These are phyloP conservation scores for Centropyge bicolor DNA, from an alignment of 2,797 vertebrate species.

Conservation along the genomic window DNA sequence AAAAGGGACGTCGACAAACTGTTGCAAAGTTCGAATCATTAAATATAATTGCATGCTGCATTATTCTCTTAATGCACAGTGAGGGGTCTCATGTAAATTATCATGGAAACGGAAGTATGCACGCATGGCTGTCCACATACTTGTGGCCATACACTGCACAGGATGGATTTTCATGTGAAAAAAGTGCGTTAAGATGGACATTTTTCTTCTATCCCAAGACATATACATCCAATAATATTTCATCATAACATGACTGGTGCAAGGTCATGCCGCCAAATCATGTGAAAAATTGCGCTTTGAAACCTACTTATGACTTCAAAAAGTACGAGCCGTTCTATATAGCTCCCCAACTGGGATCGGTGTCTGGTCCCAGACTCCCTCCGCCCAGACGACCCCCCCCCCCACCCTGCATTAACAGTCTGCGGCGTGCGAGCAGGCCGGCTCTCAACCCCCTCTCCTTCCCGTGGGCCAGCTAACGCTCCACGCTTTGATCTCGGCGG, in stretches of 20 bases:
- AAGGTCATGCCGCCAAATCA: conserved; percentile 25
- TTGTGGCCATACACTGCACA: background rate
- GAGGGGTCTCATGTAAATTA: background rate
- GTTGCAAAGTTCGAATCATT: background rate
- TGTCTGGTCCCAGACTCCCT: conserved; percentile 26
- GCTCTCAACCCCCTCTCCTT: conserved; percentile 45
- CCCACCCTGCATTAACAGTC: conserved; percentile 43
- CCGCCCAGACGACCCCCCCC: conserved; percentile 32
- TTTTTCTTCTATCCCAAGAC: background rate
- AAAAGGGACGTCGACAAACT: background rate
- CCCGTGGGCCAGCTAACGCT: conserved; percentile 40
- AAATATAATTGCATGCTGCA: background rate
- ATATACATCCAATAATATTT: background rate
- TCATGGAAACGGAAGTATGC: too few relatives aligned
- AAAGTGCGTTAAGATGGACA: background rate
- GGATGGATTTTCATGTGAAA: background rate
- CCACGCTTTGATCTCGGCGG: conserved; percentile 59
- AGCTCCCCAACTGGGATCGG: conserved; percentile 25
- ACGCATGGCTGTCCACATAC: background rate
- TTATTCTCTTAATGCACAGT: too few relatives aligned
- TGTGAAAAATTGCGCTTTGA: conserved; percentile 29
- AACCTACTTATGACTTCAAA: conserved; percentile 32
- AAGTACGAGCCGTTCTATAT: conserved; percentile 20
- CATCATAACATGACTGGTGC: background rate
- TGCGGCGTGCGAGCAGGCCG: conserved; percentile 37